Conservation (phyloP, 2,888 invertebrate genomes). For the Rhamphomyia laevipes region DNA sequence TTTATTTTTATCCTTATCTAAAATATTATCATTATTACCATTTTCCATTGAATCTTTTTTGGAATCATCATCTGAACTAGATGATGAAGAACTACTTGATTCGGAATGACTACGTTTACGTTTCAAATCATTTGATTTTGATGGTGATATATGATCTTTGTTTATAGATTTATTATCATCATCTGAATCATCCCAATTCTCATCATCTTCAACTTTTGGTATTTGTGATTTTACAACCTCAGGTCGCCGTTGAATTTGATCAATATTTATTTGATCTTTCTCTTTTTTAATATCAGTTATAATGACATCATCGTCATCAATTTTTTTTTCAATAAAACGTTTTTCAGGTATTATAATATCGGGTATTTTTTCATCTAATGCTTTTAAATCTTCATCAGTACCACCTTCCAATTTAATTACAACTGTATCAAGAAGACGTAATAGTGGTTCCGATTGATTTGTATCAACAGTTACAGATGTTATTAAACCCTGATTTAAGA, state of each 20-base stretch:
- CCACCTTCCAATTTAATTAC: constrained; percentile 95
- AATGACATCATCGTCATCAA: constrained; percentile 23
- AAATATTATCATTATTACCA: constrained; percentile 11
- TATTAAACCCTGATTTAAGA: constrained; percentile 62
- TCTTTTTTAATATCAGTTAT: constrained; percentile 13
- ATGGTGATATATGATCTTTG: not conserved
- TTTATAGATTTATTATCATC: constrained; percentile 6
- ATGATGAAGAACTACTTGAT: constrained; percentile 24
- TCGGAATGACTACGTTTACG: constrained; percentile 21
- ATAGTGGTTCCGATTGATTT: constrained; percentile 66
- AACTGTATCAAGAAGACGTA: constrained; percentile 86
- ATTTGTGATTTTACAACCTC: not conserved
- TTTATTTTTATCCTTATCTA: constrained; percentile 11
- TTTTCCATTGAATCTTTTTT: constrained; percentile 12
- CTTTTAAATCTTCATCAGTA: constrained; percentile 73
- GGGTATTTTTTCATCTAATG: constrained; percentile 59
- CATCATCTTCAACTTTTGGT: constrained; percentile 31
- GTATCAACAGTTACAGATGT: constrained; percentile 74
- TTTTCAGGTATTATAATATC: constrained; percentile 24
- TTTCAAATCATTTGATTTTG: constrained; percentile 11
- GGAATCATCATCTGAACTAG: constrained; percentile 12
- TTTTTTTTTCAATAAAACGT: constrained; percentile 20
- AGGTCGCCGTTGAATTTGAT: not conserved
- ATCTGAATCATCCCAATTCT: constrained; percentile 25
- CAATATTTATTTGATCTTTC: not conserved